Base-by-base conservation (phyloP, 1,140 invertebrate species). In the Drosophila takahashii region DNA sequence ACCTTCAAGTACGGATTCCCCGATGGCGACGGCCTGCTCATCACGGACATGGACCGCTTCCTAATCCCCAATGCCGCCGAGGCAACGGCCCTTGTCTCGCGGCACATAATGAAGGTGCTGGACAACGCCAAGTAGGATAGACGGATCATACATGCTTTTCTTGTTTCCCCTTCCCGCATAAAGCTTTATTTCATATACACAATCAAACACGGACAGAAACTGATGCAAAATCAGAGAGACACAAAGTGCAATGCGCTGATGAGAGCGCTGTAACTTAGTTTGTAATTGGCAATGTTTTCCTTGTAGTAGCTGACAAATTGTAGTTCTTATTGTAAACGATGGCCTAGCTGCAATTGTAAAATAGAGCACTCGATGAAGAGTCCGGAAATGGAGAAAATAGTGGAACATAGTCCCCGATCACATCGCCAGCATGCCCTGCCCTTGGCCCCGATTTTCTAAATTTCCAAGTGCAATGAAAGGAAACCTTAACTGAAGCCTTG, bases 61-160 rank as follows among this genome's bases (percentile, higher is more conserved):
- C 93, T 98, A 53, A 98, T 99, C 90, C 97, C 97, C 11, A 96
- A 98, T 91, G 97, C 98, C n/a, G 95, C 95, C 52, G 95, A 97
- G 92, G 97, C 97, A 10, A 98, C 97, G 3, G 72, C 73, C 11
- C 54, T 86, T 34, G 93, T 94, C 41, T 94, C 94, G 6, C 93
- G 94, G 84, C 94, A 94, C 81, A 94, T 94, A 58, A 91, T 94
- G 34, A 74, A 93, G 77, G 81, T 89, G 54, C 79, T 92, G 37
- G 79, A 91, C 9, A 71, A 78, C 50, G 65, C 59, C 52, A 89
- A 87, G 22, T 89, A 87, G 52, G 22, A 47, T 32, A 42, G 16
- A 36, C n/a, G 11, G 18, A 13, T 11, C 48, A 26, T 15, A 26
- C 18, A 45, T 70, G 66, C 66, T 70, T 47, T 54, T 67, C 48